Conservation (phyloP, 2,113 vertebrate species). For the Elephantulus edwardii region DNA sequence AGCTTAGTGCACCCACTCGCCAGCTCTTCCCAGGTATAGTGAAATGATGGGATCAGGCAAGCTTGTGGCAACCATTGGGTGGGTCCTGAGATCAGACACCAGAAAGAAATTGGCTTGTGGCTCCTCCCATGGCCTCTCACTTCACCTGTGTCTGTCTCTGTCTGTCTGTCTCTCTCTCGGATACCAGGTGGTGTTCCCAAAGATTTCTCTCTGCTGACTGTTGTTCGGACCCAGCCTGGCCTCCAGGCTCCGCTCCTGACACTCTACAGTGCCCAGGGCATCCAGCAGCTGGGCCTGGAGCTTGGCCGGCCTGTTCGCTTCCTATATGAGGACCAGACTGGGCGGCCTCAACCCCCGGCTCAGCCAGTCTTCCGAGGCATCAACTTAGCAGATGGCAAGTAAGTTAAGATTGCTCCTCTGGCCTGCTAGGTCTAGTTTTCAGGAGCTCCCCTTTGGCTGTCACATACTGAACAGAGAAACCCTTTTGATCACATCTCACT, state of each 20-base stretch:
- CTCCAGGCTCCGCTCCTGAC: conserved; percentile 92
- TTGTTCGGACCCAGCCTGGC: conserved; percentile 88
- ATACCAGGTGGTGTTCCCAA: conserved; percentile 90
- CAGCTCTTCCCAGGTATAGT: conserved; percentile 88
- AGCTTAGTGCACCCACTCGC: conserved; percentile 94
- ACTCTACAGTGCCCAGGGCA: conserved; percentile 90
- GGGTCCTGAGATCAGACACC: background rate
- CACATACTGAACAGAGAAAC: background rate
- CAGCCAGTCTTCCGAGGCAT: conserved; percentile 91
- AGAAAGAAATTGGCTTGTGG: background rate
- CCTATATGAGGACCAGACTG: conserved; percentile 92
- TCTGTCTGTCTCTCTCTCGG: too few relatives aligned
- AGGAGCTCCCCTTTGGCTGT: background rate
- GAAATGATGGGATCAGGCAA: background rate
- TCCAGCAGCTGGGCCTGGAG: conserved; percentile 92
- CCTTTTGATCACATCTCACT: background rate
- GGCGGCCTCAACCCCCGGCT: conserved; percentile 88
- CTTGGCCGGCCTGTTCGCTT: conserved; percentile 91
- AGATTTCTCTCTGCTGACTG: conserved; percentile 93
- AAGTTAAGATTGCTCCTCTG: conserved; percentile 82
- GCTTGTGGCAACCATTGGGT: background rate
- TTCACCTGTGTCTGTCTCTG: background rate
- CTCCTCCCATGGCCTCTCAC: background rate
- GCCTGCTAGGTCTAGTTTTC: background rate
- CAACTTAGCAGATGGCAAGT: conserved; percentile 95